Evolutionary conservation across 2,888 invertebrate genomes (phyloP), one percentile per base, ranked within the genome.

Genomic region (Thelaira solivaga): DNA sequence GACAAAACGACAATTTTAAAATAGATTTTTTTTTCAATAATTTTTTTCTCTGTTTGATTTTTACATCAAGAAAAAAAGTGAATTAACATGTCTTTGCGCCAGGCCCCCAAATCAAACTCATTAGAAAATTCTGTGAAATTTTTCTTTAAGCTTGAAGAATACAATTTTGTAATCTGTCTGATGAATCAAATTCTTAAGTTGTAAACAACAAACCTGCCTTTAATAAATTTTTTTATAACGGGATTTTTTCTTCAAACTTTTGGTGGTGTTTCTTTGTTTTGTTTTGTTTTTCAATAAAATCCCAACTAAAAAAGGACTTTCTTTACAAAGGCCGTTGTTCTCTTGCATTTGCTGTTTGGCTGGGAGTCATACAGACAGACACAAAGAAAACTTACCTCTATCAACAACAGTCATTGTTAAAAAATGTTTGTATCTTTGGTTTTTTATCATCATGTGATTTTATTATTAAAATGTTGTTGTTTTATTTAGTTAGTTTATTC

Each of bases 311-410:
- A 65, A 65, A 55, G 31, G 43, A 53, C 13, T 41, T 67, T 49
- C 8, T 41, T 67, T 34, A 5, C n/a, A 36, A 16, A 36, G 29
- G 16, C 26, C 24, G 5, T 8, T 64, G 16, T n/a, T 16, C 16
- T 24, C 16, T 43, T 36, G 53, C 20, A 13, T 22, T 10, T 43
- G 41, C 41, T 41, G 29, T n/a, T n/a, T n/a, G n/a, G n/a, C 34
- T 47, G 34, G n/a, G 26, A 53, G 43, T 16, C 34, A 65, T 41
- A 65, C 31, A 73, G 59, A 73, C 65, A 73, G 73, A 49, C 57
- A 18, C 0, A n/a, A 64, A 24, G 4, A 16, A 34, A 45, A 55
- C n/a, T 55, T 39, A 39, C 18, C 16, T 55, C 18, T 7, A 36
- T 20, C 41, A 64, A 45, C 22, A 64, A 22, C 47, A n/a, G n/a